Evolutionary conservation across 1,140 invertebrate species (phyloP).

Genomic region (Nymphalis io): DNA sequence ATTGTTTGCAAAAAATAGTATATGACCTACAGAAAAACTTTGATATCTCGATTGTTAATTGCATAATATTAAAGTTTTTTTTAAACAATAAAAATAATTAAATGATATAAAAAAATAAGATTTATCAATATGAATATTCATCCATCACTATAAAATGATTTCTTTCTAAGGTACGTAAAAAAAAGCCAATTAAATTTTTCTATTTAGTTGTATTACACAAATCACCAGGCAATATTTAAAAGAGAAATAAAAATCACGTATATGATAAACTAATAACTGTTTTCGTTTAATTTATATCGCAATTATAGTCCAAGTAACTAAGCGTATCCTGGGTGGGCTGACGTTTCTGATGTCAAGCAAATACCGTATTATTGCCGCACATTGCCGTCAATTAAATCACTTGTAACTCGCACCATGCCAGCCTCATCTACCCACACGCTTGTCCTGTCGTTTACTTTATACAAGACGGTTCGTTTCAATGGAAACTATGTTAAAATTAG

Average conservation of each 20-base stretch:
- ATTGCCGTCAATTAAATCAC: constrained; percentile 71
- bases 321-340: constrained; percentile 39
- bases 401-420: constrained; percentile 47
- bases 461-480: constrained; percentile 65
- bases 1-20: not conserved
- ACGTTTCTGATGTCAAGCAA: constrained; percentile 33
- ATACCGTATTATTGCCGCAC: constrained; percentile 55
- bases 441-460: constrained; percentile 57
- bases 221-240: not conserved
- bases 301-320: not conserved
- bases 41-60: not conserved
- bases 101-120: not conserved
- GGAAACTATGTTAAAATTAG: constrained; percentile 76
- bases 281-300: not conserved
- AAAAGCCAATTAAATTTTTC: not conserved
- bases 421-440: constrained; percentile 59
- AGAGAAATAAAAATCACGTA: not conserved
- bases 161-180: not conserved
- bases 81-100: too few species aligned
- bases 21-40: not conserved
- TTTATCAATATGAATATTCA: not conserved
- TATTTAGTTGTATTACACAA: not conserved
- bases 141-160: not conserved
- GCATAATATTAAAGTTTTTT: not conserved
- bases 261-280: not conserved